phyloP scores from a whole-genome alignment of 2,113 vertebrate species.

The Microtus richardsoni region DNA sequence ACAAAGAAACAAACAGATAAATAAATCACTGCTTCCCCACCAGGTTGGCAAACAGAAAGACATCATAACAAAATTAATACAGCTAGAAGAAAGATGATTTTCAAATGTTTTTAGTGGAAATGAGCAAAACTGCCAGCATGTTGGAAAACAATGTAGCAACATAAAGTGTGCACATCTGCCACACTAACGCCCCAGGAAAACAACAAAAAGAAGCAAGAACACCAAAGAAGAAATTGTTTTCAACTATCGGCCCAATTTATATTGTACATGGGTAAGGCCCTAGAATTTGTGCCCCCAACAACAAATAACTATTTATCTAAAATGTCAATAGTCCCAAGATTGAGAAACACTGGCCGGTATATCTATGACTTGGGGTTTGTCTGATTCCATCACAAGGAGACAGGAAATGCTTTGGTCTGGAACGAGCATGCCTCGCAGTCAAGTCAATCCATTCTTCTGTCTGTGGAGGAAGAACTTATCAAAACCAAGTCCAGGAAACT shows the following conservation, averaged over 20 bases:
- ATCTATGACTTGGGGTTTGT: background rate
- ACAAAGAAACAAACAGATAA: background rate
- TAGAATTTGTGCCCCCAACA: background rate
- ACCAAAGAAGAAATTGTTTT: background rate
- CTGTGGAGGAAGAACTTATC: background rate
- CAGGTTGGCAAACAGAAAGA: background rate
- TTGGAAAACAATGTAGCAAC: constrained; percentile 7
- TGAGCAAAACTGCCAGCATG: background rate
- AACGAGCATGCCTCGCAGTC: background rate
- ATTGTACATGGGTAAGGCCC: background rate
- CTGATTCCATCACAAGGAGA: background rate
- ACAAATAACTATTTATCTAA: background rate
- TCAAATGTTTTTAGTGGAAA: background rate
- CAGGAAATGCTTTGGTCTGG: background rate
- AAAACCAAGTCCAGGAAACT: background rate
- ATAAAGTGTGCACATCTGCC: constrained; percentile 17
- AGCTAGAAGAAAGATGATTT: background rate
- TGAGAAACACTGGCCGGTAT: background rate
- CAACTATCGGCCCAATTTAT: background rate
- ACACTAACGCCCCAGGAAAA: background rate
- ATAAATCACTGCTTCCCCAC: background rate
- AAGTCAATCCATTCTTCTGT: background rate
- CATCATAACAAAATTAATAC: background rate
- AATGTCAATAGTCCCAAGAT: background rate
- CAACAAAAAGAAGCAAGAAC: background rate